phyloP scores from a whole-genome alignment of 1,140 invertebrate species.

The Tetramorium parvispinum region DNA sequence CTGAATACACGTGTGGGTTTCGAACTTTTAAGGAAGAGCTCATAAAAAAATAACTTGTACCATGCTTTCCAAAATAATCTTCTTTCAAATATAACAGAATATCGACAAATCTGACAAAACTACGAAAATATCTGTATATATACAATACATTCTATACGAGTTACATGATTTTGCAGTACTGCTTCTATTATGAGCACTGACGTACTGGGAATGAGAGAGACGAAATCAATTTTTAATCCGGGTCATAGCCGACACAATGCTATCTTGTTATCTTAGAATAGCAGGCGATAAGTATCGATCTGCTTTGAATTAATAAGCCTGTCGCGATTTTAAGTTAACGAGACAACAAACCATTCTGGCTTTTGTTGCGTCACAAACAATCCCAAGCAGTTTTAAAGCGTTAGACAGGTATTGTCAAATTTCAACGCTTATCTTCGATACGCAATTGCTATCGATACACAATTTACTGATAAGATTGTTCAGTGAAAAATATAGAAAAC shows the following conservation, averaged over 20 bases:
- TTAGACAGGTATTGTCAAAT: neutral
- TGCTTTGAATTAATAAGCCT: slow-evolving; percentile 48
- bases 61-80: slow-evolving; percentile 6
- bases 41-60: neutral
- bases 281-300: slow-evolving; percentile 54
- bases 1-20: neutral
- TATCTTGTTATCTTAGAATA: slow-evolving; percentile 59
- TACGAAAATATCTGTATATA: neutral
- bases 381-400: neutral
- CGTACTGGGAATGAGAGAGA: neutral
- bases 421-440: neutral
- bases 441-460: neutral
- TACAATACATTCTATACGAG: neutral
- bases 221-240: slow-evolving; percentile 74
- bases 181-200: slow-evolving; percentile 35
- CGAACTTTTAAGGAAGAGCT: neutral
- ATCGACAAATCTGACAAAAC: neutral
- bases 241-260: slow-evolving; percentile 72
- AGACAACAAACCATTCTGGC: neutral
- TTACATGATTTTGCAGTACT: neutral
- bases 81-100: neutral
- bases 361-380: neutral
- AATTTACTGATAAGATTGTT: neutral
- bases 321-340: neutral
- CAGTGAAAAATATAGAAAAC: neutral